Evolutionary conservation across 1,140 invertebrate genomes (phyloP).

Genomic region (Lethrus apterus): DNA sequence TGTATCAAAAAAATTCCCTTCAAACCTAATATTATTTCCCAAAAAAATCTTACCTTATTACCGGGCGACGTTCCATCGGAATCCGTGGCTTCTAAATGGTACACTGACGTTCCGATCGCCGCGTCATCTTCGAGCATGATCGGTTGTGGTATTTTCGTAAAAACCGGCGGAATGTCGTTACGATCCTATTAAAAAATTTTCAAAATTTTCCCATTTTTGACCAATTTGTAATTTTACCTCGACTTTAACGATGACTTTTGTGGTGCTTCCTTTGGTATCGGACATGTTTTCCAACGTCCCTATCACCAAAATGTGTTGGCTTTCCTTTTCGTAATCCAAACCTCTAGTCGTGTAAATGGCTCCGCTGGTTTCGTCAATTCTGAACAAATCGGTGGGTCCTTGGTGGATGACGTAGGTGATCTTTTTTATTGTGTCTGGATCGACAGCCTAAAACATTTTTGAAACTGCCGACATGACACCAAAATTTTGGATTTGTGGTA

Average conservation of each 20-base stretch:
- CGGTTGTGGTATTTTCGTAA: constrained; percentile 69
- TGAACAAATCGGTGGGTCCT: constrained; percentile 73
- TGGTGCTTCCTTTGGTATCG: constrained; percentile 61
- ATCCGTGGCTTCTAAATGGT: constrained; percentile 70
- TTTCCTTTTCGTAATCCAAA: constrained; percentile 71
- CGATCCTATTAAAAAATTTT: constrained; percentile 51
- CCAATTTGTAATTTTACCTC: constrained; percentile 47
- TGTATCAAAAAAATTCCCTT: too few relatives aligned
- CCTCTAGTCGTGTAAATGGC: constrained; percentile 65
- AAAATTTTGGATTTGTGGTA: constrained; percentile 16
- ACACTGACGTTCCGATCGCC: constrained; percentile 70
- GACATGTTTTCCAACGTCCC: constrained; percentile 75
- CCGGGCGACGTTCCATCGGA: constrained; percentile 73
- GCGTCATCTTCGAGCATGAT: constrained; percentile 77
- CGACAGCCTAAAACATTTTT: constrained; percentile 50
- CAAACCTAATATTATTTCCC: too few relatives aligned
- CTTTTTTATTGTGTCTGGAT: constrained; percentile 70
- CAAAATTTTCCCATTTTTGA: constrained; percentile 3
- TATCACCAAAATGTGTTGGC: constrained; percentile 64
- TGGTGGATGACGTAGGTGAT: constrained; percentile 80
- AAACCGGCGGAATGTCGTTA: constrained; percentile 80
- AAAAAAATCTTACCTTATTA: constrained; percentile 69
- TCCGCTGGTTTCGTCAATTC: constrained; percentile 71
- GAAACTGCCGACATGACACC: too few relatives aligned
- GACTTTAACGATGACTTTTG: constrained; percentile 67